These are phyloP conservation scores for Cremastinae sp. DNA, from an alignment of 2,888 invertebrate genomes.

Conservation along the genomic window DNA sequence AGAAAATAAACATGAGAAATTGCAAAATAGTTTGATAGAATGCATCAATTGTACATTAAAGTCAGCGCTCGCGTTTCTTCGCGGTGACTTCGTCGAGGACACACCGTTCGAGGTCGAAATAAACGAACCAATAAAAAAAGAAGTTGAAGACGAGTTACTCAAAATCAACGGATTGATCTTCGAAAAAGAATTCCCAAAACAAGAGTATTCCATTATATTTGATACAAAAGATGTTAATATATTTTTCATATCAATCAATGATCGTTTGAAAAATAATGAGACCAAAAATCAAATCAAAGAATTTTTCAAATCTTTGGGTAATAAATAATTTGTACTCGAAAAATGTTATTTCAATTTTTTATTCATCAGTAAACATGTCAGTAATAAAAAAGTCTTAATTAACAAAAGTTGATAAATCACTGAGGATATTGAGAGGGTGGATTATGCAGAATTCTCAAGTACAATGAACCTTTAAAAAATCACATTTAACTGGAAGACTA, in stretches of 20 bases:
- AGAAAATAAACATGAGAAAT: slow-evolving; percentile 86
- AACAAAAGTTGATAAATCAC: too few species aligned
- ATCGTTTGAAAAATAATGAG: slow-evolving; percentile 13
- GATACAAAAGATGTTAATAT: background rate
- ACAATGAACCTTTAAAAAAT: too few species aligned
- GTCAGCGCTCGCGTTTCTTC: slow-evolving; percentile 84
- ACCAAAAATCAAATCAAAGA: slow-evolving; percentile 22
- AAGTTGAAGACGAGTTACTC: background rate
- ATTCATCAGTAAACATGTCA: background rate
- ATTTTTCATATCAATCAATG: slow-evolving; percentile 18
- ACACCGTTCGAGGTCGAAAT: slow-evolving; percentile 25
- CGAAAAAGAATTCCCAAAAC: slow-evolving; percentile 8
- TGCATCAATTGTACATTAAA: slow-evolving; percentile 85
- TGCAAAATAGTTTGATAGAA: slow-evolving; percentile 87
- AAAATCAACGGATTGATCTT: slow-evolving; percentile 28
- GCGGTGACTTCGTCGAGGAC: slow-evolving; percentile 80
- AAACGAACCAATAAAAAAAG: background rate
- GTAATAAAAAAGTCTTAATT: too few species aligned
- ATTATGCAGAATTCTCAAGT: too few species aligned
- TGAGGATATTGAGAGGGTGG: too few species aligned
- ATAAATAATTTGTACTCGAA: too few species aligned
- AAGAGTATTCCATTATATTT: slow-evolving; percentile 23
- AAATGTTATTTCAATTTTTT: too few species aligned
- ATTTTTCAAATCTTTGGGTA: background rate
- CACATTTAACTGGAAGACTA: too few species aligned